Conservation (phyloP, 2,113 vertebrate genomes). For the Halcyon malimbica region DNA sequence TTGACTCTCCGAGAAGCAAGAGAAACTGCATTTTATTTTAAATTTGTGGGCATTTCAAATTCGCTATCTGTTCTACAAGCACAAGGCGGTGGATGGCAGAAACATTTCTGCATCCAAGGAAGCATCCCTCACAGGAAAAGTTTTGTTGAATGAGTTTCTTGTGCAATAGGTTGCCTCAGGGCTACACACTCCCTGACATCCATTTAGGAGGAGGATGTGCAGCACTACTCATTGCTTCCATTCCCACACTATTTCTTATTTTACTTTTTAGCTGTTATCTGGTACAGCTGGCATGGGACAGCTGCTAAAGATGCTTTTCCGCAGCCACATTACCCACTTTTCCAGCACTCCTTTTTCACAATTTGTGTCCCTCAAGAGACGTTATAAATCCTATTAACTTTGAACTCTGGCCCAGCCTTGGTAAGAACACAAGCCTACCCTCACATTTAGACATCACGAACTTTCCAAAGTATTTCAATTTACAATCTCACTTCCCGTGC, state of each 20-base stretch:
- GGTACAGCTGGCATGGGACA: constrained; percentile 39
- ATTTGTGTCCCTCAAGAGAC: constrained; percentile 53
- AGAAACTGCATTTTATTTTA: background rate
- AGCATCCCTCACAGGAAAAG: background rate
- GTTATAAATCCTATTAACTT: constrained; percentile 34
- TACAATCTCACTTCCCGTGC: background rate
- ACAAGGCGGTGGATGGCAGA: background rate
- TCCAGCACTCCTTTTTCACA: constrained; percentile 39
- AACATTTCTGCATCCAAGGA: background rate
- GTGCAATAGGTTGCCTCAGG: background rate
- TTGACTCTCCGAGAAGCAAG: background rate
- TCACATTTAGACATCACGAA: background rate
- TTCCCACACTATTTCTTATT: constrained; percentile 54
- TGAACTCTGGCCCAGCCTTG: constrained; percentile 54
- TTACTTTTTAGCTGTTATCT: constrained; percentile 20
- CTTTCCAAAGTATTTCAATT: background rate
- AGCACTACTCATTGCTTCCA: background rate
- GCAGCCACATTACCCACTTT: constrained; percentile 14
- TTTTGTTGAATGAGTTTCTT: background rate
- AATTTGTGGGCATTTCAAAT: background rate
- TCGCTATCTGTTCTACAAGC: background rate
- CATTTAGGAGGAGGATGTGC: background rate
- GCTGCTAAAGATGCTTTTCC: constrained; percentile 46
- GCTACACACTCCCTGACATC: background rate
- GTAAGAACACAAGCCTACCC: background rate